Evolutionary conservation across 2,797 vertebrate genomes (phyloP), one percentile per base, ranked within the genome.

Genomic region (Manis javanica): DNA sequence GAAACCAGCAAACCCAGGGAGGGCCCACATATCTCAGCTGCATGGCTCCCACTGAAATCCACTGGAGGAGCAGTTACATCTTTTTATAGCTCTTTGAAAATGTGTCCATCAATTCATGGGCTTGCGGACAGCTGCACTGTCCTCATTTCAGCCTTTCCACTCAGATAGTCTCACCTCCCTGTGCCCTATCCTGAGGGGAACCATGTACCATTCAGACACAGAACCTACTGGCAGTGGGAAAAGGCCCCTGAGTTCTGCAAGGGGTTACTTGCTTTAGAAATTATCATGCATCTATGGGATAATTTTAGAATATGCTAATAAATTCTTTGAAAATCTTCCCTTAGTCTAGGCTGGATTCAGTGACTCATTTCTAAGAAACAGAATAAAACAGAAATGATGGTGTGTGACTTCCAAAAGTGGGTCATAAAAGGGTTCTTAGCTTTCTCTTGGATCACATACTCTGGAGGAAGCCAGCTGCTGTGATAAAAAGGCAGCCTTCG

Each of bases 31-130:
- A 66, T 24, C 24, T 46, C 15, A 91, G 37, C 59, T 37, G 42
- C 51, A 46, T 18, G 79, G 75, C 11, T 72, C 66, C 42, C 51
- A 90, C 64, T 57, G 68, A 87, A 94, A 79, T 61, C 71, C 78
- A 61, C 0, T 8, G 94, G 57, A 85, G 18, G 53, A 37, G 69
- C 26, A 59, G 75, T 88, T 79, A 37, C 3, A 12, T 42, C 69
- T 42, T 96, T 90, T 23, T 83, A 31, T 2, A 88, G 55, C 68
- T 29, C 74, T 96, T 72, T 87, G 90, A 91, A 94, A 85, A 84
- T 3, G 26, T 42, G 87, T 53, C 23, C 75, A 81, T 90, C 74
- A 37, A 13, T 8, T 26, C 7, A 23, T 29, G 46, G n/a, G 37
- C 34, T 39, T 34, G 14, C 16, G 13, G 69, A 85, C 68, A 57